Evolutionary conservation across 1,140 invertebrate genomes (phyloP).

Genomic region (Platyscapa corneri): DNA sequence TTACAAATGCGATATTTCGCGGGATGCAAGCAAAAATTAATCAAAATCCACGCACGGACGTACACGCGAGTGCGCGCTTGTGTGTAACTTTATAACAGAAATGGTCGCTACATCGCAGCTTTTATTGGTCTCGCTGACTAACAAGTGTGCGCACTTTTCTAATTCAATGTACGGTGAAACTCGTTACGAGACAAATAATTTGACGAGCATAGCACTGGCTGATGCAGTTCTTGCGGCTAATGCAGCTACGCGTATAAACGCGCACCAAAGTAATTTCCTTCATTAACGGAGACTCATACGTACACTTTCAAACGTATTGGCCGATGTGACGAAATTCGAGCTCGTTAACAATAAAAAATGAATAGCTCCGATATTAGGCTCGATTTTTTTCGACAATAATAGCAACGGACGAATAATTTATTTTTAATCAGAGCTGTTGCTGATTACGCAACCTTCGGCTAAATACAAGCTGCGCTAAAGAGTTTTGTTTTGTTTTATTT

Average conservation of each 20-base stretch:
- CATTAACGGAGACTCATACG: not conserved
- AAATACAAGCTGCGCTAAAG: not conserved
- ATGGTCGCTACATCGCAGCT: not conserved
- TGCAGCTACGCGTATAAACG: not conserved
- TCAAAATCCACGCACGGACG: constrained; percentile 29
- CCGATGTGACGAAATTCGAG: constrained; percentile 26
- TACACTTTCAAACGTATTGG: constrained; percentile 2
- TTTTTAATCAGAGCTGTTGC: not conserved
- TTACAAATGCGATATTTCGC: constrained; percentile 47
- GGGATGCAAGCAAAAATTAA: constrained; percentile 47
- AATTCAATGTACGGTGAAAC: constrained; percentile 45
- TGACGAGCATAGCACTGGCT: not conserved
- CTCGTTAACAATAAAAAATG: constrained; percentile 13
- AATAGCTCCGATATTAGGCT: not conserved
- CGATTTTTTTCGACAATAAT: not conserved
- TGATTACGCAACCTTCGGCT: not conserved
- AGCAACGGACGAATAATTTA: not conserved
- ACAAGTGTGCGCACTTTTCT: constrained; percentile 17
- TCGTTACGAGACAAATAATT: constrained; percentile 48
- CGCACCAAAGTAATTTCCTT: constrained; percentile 18
- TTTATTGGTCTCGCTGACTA: constrained; percentile 10
- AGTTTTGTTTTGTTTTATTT: not conserved
- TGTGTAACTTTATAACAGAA: not conserved
- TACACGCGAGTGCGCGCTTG: not conserved
- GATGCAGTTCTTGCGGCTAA: constrained; percentile 6